A percentile compares a stretch with the other conserved stretches of the same genome.
Conservation (phyloP, 2,113 vertebrate genomes). For the Perognathus longimembris region DNA sequence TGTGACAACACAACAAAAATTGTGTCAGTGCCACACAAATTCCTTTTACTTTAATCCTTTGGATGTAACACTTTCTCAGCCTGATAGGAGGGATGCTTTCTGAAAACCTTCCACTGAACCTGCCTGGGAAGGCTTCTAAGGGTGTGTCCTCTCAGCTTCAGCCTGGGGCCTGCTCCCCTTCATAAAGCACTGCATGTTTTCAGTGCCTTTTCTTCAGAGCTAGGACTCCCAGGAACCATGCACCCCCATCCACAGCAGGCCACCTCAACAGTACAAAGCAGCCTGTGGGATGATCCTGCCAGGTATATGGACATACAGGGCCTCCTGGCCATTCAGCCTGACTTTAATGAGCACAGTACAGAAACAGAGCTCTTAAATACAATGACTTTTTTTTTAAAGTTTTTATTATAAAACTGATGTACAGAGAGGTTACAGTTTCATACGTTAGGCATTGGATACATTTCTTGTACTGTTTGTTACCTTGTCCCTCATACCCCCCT, state of each 20-base stretch:
- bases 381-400: no score
- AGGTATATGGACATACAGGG: rapidly evolving
- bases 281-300: not conserved
- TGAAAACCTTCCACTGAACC: not conserved
- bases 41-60: not conserved
- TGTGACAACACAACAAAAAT: not conserved
- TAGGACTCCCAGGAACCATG: rapidly evolving
- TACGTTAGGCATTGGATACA: no score
- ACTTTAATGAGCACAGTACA: not conserved
- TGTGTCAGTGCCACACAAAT: not conserved
- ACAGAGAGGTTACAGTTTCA: no score
- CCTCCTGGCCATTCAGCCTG: not conserved
- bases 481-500: no score
- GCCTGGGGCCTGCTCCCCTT: rapidly evolving
- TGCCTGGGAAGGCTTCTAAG: not conserved
- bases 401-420: no score
- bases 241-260: not conserved
- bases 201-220: not conserved
- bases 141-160: not conserved
- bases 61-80: not conserved
- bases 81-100: not conserved
- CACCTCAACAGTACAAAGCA: not conserved
- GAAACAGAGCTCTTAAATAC: not conserved
- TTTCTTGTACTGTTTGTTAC: no score
- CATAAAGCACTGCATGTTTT: not conserved